phyloP scores from a whole-genome alignment of 1,140 invertebrate genomes.

The Leptinotarsa texana region DNA sequence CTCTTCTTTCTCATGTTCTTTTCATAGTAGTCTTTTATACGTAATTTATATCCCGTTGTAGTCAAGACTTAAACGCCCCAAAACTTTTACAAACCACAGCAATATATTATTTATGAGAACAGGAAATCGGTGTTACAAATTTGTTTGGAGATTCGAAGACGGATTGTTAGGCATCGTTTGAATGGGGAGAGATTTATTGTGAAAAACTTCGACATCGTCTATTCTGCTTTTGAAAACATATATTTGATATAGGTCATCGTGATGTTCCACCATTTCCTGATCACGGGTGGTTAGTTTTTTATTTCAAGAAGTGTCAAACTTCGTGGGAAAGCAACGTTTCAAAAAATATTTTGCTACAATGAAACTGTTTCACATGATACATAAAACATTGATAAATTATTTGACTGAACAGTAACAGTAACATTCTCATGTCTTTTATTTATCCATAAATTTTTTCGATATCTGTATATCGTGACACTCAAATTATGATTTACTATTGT shows the following conservation, averaged over 20 bases:
- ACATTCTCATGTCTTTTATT: no score
- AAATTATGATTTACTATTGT: no score
- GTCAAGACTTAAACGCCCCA: neutral
- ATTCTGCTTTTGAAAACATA: neutral
- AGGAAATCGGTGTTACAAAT: constrained; percentile 3
- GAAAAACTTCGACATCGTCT: neutral
- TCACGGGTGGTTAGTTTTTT: neutral
- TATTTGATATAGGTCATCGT: neutral
- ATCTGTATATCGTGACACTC: no score
- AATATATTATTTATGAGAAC: constrained; percentile 1
- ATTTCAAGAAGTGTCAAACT: neutral
- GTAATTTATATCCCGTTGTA: neutral
- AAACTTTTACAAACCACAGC: constrained; percentile 8
- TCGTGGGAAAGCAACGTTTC: no score
- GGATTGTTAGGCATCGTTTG: neutral
- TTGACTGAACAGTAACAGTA: no score
- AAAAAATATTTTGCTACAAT: no score
- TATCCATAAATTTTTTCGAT: no score
- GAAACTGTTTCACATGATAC: no score
- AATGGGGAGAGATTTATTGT: neutral
- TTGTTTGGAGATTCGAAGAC: neutral
- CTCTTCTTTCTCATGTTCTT: neutral
- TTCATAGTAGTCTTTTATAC: neutral
- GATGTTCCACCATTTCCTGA: constrained; percentile 5
- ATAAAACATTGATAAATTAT: no score